Percentiles rank a stretch among this genome's conserved stretches.
Evolutionary conservation across 2,113 vertebrate genomes (phyloP).

Genomic region (Lagopus muta): DNA sequence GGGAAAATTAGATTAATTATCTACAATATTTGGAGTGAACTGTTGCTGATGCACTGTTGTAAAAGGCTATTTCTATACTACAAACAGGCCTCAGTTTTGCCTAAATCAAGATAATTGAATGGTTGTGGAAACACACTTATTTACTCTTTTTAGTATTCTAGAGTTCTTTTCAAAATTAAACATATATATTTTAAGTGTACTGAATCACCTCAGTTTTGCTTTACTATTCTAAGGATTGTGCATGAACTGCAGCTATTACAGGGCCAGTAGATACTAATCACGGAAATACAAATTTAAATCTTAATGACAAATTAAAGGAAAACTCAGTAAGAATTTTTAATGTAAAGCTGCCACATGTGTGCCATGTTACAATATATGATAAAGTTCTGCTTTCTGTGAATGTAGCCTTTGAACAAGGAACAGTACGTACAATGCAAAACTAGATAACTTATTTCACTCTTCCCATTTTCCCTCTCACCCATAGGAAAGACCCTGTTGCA

Average conservation of each 20-base stretch:
- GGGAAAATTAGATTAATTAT: slow-evolving; percentile 83
- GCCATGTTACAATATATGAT: background rate
- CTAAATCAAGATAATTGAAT: background rate
- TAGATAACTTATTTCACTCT: background rate
- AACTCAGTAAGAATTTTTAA: background rate
- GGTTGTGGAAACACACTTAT: slow-evolving; percentile 45
- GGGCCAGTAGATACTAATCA: background rate
- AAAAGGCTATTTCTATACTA: slow-evolving; percentile 60
- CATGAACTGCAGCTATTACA: background rate
- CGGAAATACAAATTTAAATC: background rate
- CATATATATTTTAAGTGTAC: background rate
- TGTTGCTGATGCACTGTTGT: slow-evolving; percentile 55
- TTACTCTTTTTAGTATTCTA: slow-evolving; percentile 41
- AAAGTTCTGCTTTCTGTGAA: background rate
- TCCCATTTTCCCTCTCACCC: background rate
- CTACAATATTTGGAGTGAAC: slow-evolving; percentile 72
- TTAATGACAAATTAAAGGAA: background rate
- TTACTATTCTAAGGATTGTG: background rate
- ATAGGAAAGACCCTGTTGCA: background rate
- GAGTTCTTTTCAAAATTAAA: slow-evolving; percentile 28
- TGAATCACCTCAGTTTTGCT: background rate
- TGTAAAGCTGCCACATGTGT: background rate
- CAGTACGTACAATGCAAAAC: background rate
- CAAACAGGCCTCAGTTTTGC: slow-evolving; percentile 42
- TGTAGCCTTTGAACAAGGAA: background rate